Conservation (phyloP, 1,140 invertebrate species). For the Diorhabda elongata region DNA sequence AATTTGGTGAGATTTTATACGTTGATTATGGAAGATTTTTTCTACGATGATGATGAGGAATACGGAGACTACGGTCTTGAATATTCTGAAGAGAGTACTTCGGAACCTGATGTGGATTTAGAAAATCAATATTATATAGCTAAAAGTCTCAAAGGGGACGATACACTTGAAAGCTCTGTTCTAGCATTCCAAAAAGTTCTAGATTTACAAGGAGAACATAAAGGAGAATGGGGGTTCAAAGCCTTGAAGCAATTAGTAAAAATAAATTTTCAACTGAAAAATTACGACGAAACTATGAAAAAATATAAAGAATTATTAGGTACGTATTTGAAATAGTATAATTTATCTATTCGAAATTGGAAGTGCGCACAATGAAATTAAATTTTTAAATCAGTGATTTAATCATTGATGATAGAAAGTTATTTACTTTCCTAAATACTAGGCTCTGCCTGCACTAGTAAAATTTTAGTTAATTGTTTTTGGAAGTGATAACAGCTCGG, state of each 20-base stretch:
- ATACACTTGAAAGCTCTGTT: slow-evolving; percentile 84
- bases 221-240: slow-evolving; percentile 99
- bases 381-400: no score
- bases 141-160: slow-evolving; percentile 92
- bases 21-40: slow-evolving; percentile 7
- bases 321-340: not conserved
- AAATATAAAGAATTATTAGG: slow-evolving; percentile 93
- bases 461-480: no score
- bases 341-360: not conserved
- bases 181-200: slow-evolving; percentile 94
- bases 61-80: slow-evolving; percentile 53
- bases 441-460: no score
- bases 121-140: slow-evolving; percentile 99
- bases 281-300: slow-evolving; percentile 93
- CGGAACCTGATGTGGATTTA: slow-evolving; percentile 96
- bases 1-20: no score
- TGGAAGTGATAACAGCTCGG: no score
- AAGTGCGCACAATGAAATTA: no score
- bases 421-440: no score
- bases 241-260: slow-evolving; percentile 99
- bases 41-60: slow-evolving; percentile 22
- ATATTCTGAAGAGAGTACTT: slow-evolving; percentile 92
- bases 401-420: no score
- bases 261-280: slow-evolving; percentile 97
- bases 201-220: slow-evolving; percentile 91